These are phyloP conservation scores for Drosophila robusta DNA, from an alignment of 2,888 invertebrate species.

Conservation along the genomic window DNA sequence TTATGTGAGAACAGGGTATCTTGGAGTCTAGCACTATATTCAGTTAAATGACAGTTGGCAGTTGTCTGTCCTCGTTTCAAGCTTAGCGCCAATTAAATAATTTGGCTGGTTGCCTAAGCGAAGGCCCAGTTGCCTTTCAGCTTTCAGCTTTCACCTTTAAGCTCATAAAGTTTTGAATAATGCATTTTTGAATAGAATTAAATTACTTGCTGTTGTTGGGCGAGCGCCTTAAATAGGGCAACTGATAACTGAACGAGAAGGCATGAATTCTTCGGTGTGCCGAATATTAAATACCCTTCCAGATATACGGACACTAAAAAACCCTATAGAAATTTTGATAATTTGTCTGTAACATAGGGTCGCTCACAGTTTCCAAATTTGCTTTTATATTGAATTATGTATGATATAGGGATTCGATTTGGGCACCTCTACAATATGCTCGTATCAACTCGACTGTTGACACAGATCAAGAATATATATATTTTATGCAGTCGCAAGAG, in stretches of 20 bases:
- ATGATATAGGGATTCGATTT: too few relatives aligned
- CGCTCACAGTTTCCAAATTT: too few relatives aligned
- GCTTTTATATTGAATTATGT: too few relatives aligned
- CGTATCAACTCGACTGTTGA: too few relatives aligned
- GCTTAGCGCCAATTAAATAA: constrained; percentile 14
- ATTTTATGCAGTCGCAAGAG: too few relatives aligned
- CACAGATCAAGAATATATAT: too few relatives aligned
- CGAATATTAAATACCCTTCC: neutral
- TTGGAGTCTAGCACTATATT: neutral
- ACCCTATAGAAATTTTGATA: neutral
- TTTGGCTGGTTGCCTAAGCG: constrained; percentile 3
- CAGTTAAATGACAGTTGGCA: neutral
- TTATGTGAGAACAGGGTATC: neutral
- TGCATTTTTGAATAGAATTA: neutral
- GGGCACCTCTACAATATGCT: too few relatives aligned
- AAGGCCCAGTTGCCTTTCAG: too few relatives aligned
- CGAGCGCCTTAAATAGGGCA: neutral
- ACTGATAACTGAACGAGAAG: constrained; percentile 7
- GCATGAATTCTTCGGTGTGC: neutral
- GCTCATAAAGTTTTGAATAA: neutral
- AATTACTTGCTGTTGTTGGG: neutral
- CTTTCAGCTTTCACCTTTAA: neutral
- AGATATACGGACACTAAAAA: neutral
- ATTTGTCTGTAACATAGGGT: too few relatives aligned
- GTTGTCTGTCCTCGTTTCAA: neutral